phyloP scores from a whole-genome alignment of 2,888 invertebrate species.

The Cerastis rubricosa region DNA sequence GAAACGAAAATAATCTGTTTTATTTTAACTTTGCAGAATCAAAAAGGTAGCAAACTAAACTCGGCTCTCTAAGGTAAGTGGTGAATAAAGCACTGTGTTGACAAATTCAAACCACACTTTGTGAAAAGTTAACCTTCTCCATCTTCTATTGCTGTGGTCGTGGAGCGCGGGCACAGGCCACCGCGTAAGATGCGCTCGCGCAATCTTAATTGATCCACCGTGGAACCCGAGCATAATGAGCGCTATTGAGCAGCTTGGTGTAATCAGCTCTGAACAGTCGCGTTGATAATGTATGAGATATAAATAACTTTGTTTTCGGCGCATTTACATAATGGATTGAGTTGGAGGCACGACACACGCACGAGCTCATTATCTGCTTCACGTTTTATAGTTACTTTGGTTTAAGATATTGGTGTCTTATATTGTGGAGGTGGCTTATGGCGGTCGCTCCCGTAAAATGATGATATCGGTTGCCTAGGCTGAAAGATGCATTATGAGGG shows the following conservation, averaged over 20 bases:
- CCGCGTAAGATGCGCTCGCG: conserved; percentile 57
- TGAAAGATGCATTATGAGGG: neutral
- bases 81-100: neutral
- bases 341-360: conserved; percentile 24
- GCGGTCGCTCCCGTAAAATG: neutral
- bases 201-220: conserved; percentile 65
- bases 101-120: too few relatives aligned
- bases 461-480: neutral
- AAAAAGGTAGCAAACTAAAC: neutral
- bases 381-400: conserved; percentile 19
- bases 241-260: conserved; percentile 27
- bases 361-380: conserved; percentile 4
- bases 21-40: neutral
- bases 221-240: conserved; percentile 50
- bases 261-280: conserved; percentile 36
- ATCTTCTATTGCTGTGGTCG: neutral
- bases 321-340: conserved; percentile 60
- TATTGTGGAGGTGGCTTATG: neutral
- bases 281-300: conserved; percentile 36
- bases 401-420: conserved; percentile 14
- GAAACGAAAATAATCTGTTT: neutral
- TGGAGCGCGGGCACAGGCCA: conserved; percentile 41
- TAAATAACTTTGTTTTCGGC: conserved; percentile 48
- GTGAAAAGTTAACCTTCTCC: conserved; percentile 10
- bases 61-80: neutral